Evolutionary conservation across 1,140 invertebrate genomes (phyloP).

Genomic region (Drosophila ironensis): DNA sequence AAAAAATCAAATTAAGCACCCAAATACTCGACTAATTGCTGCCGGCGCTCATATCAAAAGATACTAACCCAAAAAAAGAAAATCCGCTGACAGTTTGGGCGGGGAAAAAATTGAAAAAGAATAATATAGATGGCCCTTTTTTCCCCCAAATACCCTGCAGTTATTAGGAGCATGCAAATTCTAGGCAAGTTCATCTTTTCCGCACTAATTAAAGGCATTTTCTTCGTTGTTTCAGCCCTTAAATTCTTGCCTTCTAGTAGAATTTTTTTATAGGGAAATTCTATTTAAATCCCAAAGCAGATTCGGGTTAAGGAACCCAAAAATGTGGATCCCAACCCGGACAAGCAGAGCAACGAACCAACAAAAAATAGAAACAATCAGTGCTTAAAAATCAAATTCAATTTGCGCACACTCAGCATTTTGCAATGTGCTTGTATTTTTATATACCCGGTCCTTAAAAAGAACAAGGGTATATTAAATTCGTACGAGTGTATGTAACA

Average conservation of each 20-base stretch:
- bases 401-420: constrained; percentile 78
- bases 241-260: too few species aligned
- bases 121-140: constrained; percentile 33
- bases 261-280: too few species aligned
- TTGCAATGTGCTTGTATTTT: constrained; percentile 53
- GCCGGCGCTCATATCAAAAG: constrained; percentile 1
- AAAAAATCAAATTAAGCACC: constrained; percentile 55
- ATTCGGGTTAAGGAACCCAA: too few species aligned
- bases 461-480: too few species aligned
- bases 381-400: constrained; percentile 79
- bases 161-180: too few species aligned
- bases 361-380: constrained; percentile 79
- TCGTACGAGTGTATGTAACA: too few species aligned
- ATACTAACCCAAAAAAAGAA: constrained; percentile 41
- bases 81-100: too few species aligned
- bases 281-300: constrained; percentile 71
- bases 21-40: constrained; percentile 27
- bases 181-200: too few species aligned
- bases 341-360: constrained; percentile 61
- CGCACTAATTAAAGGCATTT: too few species aligned
- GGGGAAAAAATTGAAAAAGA: too few species aligned
- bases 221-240: too few species aligned
- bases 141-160: not conserved
- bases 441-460: too few species aligned
- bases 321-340: not conserved